phyloP scores from a whole-genome alignment of 2,888 invertebrate genomes.

The Trachelus iudaicus region DNA sequence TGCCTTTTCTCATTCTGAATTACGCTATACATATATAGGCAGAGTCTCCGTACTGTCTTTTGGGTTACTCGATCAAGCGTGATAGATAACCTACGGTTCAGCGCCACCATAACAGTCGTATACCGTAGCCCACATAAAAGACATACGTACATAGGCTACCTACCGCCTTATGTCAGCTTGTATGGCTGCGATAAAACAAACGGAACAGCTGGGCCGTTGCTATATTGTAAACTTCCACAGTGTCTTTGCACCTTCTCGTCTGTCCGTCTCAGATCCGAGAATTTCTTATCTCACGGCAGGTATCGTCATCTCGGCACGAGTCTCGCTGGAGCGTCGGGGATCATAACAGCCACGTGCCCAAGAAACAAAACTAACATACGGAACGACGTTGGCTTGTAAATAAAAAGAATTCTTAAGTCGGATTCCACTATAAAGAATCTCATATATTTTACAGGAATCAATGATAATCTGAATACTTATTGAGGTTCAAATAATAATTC shows the following conservation, averaged over 20 bases:
- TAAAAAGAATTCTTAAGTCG: neutral
- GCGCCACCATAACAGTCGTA: neutral
- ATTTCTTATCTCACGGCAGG: neutral
- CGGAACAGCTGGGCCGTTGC: neutral
- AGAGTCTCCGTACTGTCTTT: neutral
- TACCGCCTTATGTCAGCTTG: neutral
- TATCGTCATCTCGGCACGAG: slow-evolving; percentile 1
- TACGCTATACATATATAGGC: neutral
- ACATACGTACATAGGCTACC: neutral
- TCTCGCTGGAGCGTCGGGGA: neutral
- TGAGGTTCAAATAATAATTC: neutral
- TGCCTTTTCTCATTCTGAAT: neutral
- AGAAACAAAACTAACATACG: neutral
- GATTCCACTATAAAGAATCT: neutral
- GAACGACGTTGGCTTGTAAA: neutral
- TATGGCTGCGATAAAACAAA: neutral
- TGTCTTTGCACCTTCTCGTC: neutral
- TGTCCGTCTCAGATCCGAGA: neutral
- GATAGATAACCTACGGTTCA: slow-evolving; percentile 3
- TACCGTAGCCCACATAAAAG: neutral
- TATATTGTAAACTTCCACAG: neutral
- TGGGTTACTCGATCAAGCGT: neutral
- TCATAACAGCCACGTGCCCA: neutral
- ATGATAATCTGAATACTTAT: neutral
- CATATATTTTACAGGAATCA: neutral